These are phyloP conservation scores for Antheraea pernyi DNA, from an alignment of 1,140 invertebrate species.

Conservation along the genomic window DNA sequence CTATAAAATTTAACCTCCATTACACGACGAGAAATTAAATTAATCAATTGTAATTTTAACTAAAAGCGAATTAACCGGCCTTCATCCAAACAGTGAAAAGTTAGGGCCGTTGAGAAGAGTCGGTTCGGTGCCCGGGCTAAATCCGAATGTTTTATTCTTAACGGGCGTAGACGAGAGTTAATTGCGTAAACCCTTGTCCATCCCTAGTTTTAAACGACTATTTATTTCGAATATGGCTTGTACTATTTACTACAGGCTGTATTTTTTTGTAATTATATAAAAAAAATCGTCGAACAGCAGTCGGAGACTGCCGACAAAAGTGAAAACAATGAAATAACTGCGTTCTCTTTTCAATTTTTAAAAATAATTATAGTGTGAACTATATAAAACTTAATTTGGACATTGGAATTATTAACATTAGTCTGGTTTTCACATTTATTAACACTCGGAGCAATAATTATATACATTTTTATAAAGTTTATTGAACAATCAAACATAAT, in stretches of 20 bases:
- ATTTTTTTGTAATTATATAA: background rate
- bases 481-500: too few species aligned
- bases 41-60: conserved; percentile 4
- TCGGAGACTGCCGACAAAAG: too few species aligned
- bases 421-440: too few species aligned
- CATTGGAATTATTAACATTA: too few species aligned
- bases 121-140: conserved; percentile 40
- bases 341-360: too few species aligned
- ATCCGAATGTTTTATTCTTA: conserved; percentile 71
- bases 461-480: too few species aligned
- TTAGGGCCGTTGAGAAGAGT: conserved; percentile 42
- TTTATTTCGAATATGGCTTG: conserved; percentile 62
- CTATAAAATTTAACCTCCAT: background rate
- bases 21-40: background rate
- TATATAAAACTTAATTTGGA: too few species aligned
- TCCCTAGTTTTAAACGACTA: conserved; percentile 61
- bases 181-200: conserved; percentile 70
- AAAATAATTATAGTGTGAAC: too few species aligned
- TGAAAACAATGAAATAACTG: too few species aligned
- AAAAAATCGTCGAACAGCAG: too few species aligned
- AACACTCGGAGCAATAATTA: too few species aligned
- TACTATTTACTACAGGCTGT: background rate
- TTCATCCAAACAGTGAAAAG: conserved; percentile 35
- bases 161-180: conserved; percentile 52
- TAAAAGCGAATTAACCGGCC: conserved; percentile 9